Evolutionary conservation across 2,797 vertebrate species (phyloP).

Genomic region (Miichthys miiuy): DNA sequence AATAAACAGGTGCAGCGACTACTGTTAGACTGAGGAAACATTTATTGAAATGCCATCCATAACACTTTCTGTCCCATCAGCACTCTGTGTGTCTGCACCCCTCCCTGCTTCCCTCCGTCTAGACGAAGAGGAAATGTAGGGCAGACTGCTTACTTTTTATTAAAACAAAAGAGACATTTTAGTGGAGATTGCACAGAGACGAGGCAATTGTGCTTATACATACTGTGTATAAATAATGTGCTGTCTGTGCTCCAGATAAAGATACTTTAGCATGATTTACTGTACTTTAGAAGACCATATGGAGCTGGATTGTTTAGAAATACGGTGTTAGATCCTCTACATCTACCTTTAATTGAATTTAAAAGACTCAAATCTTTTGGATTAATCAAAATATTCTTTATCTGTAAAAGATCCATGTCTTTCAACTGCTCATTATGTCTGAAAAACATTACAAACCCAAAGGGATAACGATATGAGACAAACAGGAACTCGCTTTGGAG

Average conservation of each 20-base stretch:
- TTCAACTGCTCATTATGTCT: not conserved
- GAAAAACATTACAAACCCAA: not conserved
- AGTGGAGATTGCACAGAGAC: constrained; percentile 27
- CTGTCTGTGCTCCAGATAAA: constrained; percentile 1
- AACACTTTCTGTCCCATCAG: constrained; percentile 27
- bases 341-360: not conserved
- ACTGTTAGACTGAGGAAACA: constrained; percentile 17
- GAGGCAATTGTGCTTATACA: constrained; percentile 3
- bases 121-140: constrained; percentile 61
- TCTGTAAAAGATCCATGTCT: not conserved
- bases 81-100: constrained; percentile 16
- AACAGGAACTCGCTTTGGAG: not conserved
- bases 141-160: constrained; percentile 44
- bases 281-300: constrained; percentile 10
- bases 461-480: not conserved
- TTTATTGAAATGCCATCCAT: constrained; percentile 37
- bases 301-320: constrained; percentile 5
- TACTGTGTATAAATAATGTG: not conserved
- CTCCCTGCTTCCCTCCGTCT: constrained; percentile 36
- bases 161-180: constrained; percentile 44
- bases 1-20: not conserved
- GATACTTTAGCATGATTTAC: constrained; percentile 1
- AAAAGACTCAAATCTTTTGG: not conserved
- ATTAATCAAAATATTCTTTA: not conserved
- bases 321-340: not conserved